Evolutionary conservation across 2,888 invertebrate genomes (phyloP).

Genomic region (Sminthurinus aureus): DNA sequence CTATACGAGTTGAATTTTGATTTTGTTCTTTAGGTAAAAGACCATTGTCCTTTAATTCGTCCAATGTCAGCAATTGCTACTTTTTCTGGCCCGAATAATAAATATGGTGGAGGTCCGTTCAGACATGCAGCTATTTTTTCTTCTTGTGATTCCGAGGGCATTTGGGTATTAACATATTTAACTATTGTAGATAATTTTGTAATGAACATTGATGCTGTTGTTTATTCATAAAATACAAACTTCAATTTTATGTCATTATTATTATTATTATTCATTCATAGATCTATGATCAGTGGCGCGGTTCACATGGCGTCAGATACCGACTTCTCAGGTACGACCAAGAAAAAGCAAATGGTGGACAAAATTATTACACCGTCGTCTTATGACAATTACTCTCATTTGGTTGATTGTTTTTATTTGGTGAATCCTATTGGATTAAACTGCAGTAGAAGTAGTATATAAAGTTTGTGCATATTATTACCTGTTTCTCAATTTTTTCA

Average conservation of each 20-base stretch:
- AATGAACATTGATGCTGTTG: neutral
- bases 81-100: slow-evolving; percentile 37
- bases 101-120: slow-evolving; percentile 33
- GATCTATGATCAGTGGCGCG: slow-evolving; percentile 41
- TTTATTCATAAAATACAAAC: neutral
- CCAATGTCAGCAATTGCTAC: slow-evolving; percentile 41
- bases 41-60: slow-evolving; percentile 31
- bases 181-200: neutral
- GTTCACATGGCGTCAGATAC: slow-evolving; percentile 35
- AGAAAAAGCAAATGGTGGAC: neutral
- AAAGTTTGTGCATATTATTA: too few relatives aligned
- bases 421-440: too few relatives aligned
- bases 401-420: too few relatives aligned
- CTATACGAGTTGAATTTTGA: neutral
- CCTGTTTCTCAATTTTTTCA: too few relatives aligned
- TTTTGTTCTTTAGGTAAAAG: slow-evolving; percentile 18
- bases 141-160: slow-evolving; percentile 35
- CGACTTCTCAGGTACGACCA: slow-evolving; percentile 19
- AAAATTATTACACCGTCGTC: neutral
- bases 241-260: neutral
- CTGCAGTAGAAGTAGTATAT: too few relatives aligned
- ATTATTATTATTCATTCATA: neutral
- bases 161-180: slow-evolving; percentile 27
- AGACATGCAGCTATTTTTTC: slow-evolving; percentile 39
- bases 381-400: too few relatives aligned